Base-by-base conservation (phyloP, 1,140 invertebrate genomes). In the Drosophila rufa region DNA sequence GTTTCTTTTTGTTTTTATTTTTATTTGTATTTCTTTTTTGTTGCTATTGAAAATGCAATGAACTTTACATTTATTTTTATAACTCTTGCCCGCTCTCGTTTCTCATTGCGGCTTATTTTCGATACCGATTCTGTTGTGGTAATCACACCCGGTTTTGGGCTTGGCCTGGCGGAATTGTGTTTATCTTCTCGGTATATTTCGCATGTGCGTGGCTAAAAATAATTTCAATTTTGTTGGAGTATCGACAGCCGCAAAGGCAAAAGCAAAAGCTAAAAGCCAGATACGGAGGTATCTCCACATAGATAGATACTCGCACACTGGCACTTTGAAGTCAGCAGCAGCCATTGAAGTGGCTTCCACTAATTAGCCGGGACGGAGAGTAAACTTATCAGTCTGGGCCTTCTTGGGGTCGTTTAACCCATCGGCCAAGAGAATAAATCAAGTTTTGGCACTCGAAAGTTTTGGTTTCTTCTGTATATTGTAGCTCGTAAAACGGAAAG, bases 51-150 rank as follows among this genome's bases (percentile, higher is more conserved):
- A 66, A 74, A 79, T 60, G 59, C 69, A 79, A 58, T 74, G 56
- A 80, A 79, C 76, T 74, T 74, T 80, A 60, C 46, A 75, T 69
- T 80, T 64, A 74, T 80, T 74, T 74, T 61, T 58, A 65, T 71
- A 57, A 46, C 50, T 57, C 27, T 69, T 27, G 11, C 36, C 36
- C 12, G 50, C 65, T 66, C 50, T n/a, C 67, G 8, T 50, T 68
- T 55, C 22, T 55, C 38, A 19, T 19, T 69, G 14, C 9, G 15
- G 9, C 36, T 43, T n/a, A 2, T 46, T 46, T 38, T 27, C 40
- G 60, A 50, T 68, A 50, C 60, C 30, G 46, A 53, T 57, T 43
- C 53, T 60, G 53, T 11, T 51, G 68, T 51, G 68, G 68, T 73
- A 74, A 74, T 74, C 51, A 48, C 56, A 60, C 53, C 70, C 70